Conservation (phyloP, 2,797 vertebrate genomes). For the Syngnathus acus region DNA sequence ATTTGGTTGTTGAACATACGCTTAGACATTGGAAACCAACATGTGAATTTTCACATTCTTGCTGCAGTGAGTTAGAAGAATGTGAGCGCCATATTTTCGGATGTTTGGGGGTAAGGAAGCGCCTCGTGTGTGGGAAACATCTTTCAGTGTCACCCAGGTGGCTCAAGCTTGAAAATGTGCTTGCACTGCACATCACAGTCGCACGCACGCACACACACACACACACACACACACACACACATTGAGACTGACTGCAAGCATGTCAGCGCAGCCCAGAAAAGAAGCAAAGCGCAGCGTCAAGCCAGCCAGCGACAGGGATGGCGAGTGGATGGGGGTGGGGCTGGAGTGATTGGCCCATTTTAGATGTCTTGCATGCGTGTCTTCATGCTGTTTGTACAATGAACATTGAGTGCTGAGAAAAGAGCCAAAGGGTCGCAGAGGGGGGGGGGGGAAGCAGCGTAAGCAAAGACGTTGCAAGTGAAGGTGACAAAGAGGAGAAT, state of each 20-base stretch:
- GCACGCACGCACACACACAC: conserved; percentile 7
- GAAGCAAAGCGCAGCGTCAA: not conserved
- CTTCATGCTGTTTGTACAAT: conserved; percentile 67
- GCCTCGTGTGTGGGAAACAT: conserved; percentile 14
- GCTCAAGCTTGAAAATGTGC: conserved; percentile 26
- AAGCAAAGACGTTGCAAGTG: conserved; percentile 4
- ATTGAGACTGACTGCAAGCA: conserved; percentile 18
- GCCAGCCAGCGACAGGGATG: not conserved
- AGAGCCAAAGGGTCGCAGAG: conserved; percentile 24
- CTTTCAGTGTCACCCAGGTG: conserved; percentile 30
- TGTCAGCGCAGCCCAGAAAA: not conserved
- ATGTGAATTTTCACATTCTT: not conserved
- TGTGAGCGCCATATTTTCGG: conserved; percentile 8
- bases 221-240: conserved; percentile 12
- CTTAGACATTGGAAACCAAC: not conserved
- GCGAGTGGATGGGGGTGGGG: conserved; percentile 1
- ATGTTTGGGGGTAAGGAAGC: conserved; percentile 14
- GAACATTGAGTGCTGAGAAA: conserved; percentile 58
- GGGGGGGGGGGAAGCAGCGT: conserved; percentile 12
- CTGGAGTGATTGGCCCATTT: conserved; percentile 40
- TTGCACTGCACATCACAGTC: conserved; percentile 12
- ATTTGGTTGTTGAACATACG: too few relatives aligned
- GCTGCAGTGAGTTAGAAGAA: not conserved
- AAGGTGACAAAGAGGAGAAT: conserved; percentile 10
- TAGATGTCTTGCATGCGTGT: conserved; percentile 66